phyloP scores from a whole-genome alignment of 1,140 invertebrate genomes.

The Bradynema listronoti region DNA sequence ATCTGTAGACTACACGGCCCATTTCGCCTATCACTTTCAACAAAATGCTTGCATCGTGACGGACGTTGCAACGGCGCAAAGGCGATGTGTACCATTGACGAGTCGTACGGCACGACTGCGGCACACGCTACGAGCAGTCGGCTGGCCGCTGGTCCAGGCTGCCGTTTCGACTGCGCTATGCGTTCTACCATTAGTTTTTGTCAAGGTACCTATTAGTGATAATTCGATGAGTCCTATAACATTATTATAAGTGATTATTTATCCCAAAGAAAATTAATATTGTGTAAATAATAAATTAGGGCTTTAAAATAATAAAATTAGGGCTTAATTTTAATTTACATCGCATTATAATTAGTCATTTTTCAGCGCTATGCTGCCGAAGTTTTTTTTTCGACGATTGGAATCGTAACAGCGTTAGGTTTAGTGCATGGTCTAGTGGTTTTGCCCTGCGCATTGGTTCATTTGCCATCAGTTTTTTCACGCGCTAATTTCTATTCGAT shows the following conservation, averaged over 20 bases:
- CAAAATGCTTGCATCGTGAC: conserved; percentile 17
- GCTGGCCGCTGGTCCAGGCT: conserved; percentile 85
- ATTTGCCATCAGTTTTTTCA: conserved; percentile 36
- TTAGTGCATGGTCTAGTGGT: conserved; percentile 59
- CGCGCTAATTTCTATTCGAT: no score
- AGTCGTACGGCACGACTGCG: conserved; percentile 39
- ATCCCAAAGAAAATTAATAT: no score
- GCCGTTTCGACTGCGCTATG: conserved; percentile 81
- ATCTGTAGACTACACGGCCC: conserved; percentile 61
- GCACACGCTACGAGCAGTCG: conserved; percentile 71
- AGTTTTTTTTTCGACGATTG: conserved; percentile 60
- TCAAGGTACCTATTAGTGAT: no score
- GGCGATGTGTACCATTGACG: conserved; percentile 40
- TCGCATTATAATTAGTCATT: not conserved
- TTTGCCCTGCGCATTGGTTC: conserved; percentile 59
- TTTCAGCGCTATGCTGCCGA: conserved; percentile 66
- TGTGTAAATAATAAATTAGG: no score
- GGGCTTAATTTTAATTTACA: not conserved
- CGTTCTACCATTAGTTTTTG: conserved; percentile 69
- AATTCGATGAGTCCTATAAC: no score
- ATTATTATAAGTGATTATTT: no score
- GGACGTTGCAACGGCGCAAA: conserved; percentile 58
- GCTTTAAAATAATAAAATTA: no score
- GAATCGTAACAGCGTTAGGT: conserved; percentile 58
- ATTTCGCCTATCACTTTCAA: conserved; percentile 62